Conservation (phyloP, 2,113 vertebrate genomes). For the Eptesicus fuscus region DNA sequence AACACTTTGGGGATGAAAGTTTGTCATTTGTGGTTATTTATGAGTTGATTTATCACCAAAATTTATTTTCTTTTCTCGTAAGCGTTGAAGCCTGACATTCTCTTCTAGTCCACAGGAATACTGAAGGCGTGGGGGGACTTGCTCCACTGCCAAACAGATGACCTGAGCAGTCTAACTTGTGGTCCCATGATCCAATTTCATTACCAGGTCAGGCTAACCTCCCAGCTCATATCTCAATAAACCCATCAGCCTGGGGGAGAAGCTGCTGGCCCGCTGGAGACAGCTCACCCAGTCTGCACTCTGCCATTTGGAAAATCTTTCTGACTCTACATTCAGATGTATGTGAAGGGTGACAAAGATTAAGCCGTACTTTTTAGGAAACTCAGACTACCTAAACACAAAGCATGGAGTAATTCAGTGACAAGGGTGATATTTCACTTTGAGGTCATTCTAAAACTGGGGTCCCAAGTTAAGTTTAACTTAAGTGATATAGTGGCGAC, state of each 20-base stretch:
- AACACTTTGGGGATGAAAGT: background rate
- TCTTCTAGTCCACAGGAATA: background rate
- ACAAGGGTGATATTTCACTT: background rate
- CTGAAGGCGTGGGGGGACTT: fast-evolving
- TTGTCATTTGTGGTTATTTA: background rate
- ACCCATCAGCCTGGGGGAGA: background rate
- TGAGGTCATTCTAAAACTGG: background rate
- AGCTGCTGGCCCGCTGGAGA: background rate
- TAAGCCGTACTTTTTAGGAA: background rate
- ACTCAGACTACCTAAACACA: background rate
- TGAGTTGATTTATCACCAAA: slow-evolving; percentile 12
- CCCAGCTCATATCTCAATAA: background rate
- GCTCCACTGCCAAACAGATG: background rate
- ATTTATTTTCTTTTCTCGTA: background rate
- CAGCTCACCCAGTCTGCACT: background rate
- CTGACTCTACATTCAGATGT: background rate
- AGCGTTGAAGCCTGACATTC: background rate
- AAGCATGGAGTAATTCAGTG: background rate
- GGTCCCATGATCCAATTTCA: background rate
- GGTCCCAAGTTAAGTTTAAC: background rate
- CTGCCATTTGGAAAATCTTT: background rate
- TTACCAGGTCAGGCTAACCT: background rate
- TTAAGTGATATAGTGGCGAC: background rate
- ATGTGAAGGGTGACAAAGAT: background rate
- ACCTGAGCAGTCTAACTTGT: background rate